A percentile compares a stretch with the other conserved stretches of the same genome.
Conservation (phyloP, 2,888 invertebrate genomes). For the Zaprionus bogoriensis region DNA sequence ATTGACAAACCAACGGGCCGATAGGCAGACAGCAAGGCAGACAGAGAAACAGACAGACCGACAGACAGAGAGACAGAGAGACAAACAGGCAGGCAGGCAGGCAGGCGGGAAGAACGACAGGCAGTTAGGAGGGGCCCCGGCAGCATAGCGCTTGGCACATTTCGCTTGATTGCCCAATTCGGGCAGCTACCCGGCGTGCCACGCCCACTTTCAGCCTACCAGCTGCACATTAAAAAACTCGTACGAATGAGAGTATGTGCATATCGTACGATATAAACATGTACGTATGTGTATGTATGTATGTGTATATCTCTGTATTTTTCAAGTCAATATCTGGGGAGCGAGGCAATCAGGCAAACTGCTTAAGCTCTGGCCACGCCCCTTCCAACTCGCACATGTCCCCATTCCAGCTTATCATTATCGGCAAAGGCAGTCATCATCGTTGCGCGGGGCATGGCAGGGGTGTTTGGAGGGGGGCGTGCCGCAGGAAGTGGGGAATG, state of each 20-base stretch:
- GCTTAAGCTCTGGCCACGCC: slow-evolving; percentile 50
- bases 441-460: neutral
- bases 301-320: slow-evolving; percentile 10
- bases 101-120: too few relatives aligned
- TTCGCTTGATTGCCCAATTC: slow-evolving; percentile 73
- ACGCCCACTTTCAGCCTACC: slow-evolving; percentile 42
- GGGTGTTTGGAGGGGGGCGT: neutral
- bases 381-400: slow-evolving; percentile 10
- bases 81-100: slow-evolving; percentile 10
- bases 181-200: slow-evolving; percentile 31
- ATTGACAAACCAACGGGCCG: too few relatives aligned
- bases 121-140: too few relatives aligned
- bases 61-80: too few relatives aligned
- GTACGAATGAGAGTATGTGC: neutral
- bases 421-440: slow-evolving; percentile 52
- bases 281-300: neutral
- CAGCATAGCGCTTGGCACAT: slow-evolving; percentile 56
- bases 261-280: neutral
- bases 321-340: slow-evolving; percentile 47
- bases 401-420: slow-evolving; percentile 48
- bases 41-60: slow-evolving; percentile 17
- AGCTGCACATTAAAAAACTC: slow-evolving; percentile 52
- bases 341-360: slow-evolving; percentile 50
- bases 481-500: neutral
- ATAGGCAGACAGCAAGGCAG: slow-evolving; percentile 17